Base-by-base conservation (phyloP, 2,113 vertebrate species). In the Monopterus albus region DNA sequence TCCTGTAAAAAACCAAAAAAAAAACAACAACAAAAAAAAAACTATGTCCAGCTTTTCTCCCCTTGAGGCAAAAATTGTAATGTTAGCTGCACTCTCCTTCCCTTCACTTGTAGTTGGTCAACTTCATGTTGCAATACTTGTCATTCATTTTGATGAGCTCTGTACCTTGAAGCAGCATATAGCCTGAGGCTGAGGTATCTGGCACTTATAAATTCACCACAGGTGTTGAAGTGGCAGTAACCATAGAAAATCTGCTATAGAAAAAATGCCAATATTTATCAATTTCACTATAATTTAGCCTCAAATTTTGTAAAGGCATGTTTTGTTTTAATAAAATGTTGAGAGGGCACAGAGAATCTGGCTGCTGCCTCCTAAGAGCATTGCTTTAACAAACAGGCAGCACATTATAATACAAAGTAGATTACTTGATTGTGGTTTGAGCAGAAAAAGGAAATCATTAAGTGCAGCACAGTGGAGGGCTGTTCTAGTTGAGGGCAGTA, bases 111-210 rank as follows among this genome's bases (percentile, higher is more conserved):
- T 46, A 49, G 26, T 31, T 72, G 58, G 79, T 72, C 75, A 65
- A 62, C 72, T 78, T 75, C 59, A 52, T 7, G 4, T 69, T 33
- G 68, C 59, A 42, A 60, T 36, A 26, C 33, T 71, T 18, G 39
- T 43, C 60, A 72, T 71, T 80, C 71, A 81, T 68, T 79, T 68
- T 68, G 83, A 81, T 76, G 75, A 82, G 83, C 66, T 69, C 58
- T 76, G 75, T 51, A 25, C 66, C 59, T 75, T 56, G 60, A 57
- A 72, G 69, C 61, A 20, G 56, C 39, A 56, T 23, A 31, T n/a
- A 39, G 70, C 78, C 69, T 5, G 45, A 66, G 61, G 80, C 74
- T 56, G 21, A 21, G 40, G 14, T 66, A 58, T 59, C 18, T 75
- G 56, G 28, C 39, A 10, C 38, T 66, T 23, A 23, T 20, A 64